Percentiles rank a stretch among this genome's conserved stretches.
Conservation (phyloP, 2,888 invertebrate species). For the Leistus spinibarbis region DNA sequence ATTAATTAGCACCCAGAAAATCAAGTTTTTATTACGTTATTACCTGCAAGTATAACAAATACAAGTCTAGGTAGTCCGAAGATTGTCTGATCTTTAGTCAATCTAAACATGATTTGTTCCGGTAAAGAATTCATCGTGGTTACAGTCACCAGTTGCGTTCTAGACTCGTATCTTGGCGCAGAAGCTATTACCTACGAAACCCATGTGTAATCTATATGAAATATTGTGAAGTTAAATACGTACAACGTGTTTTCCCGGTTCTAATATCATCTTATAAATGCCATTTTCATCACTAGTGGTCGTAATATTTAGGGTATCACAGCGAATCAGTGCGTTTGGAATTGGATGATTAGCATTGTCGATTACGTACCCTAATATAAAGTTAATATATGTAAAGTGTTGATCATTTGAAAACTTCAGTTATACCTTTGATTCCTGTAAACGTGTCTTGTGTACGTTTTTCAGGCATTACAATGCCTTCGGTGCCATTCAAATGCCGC, state of each 20-base stretch:
- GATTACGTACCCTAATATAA: slow-evolving; percentile 62
- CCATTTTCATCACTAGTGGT: slow-evolving; percentile 57
- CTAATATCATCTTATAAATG: slow-evolving; percentile 59
- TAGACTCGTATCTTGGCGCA: slow-evolving; percentile 65
- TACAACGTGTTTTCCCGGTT: slow-evolving; percentile 58
- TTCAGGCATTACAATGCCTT: slow-evolving; percentile 22
- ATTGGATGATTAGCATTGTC: slow-evolving; percentile 67
- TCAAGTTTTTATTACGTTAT: slow-evolving; percentile 41
- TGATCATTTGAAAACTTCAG: background rate
- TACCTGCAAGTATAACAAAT: slow-evolving; percentile 77
- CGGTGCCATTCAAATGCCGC: slow-evolving; percentile 30
- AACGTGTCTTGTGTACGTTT: slow-evolving; percentile 9
- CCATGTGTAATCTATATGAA: background rate
- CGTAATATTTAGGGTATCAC: slow-evolving; percentile 57
- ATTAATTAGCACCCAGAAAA: slow-evolving; percentile 22
- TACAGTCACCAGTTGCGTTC: slow-evolving; percentile 57
- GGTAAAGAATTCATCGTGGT: slow-evolving; percentile 56
- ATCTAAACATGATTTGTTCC: slow-evolving; percentile 69
- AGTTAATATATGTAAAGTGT: background rate
- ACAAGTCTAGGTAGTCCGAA: slow-evolving; percentile 77
- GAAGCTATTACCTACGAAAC: slow-evolving; percentile 58
- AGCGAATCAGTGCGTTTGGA: slow-evolving; percentile 58
- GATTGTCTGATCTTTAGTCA: slow-evolving; percentile 70
- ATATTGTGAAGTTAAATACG: background rate
- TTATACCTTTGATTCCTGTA: slow-evolving; percentile 40